phyloP scores from a whole-genome alignment of 2,888 invertebrate species.

The Hypomecis punctinalis region DNA sequence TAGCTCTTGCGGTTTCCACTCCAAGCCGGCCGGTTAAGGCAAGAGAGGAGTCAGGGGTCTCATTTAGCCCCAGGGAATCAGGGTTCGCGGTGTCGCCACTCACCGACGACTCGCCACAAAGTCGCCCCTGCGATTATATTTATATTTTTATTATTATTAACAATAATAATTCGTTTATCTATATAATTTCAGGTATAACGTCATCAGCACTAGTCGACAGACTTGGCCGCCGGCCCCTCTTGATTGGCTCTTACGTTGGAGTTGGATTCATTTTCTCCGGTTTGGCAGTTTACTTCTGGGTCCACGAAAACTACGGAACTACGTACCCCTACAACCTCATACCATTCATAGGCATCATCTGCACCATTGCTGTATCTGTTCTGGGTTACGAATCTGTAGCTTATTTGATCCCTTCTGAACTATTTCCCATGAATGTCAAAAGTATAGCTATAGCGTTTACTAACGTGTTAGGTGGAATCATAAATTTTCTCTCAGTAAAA shows the following conservation, averaged over 20 bases:
- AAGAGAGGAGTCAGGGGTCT: too few species aligned
- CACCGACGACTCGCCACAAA: too few species aligned
- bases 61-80: too few species aligned
- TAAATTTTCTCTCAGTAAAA: slow-evolving; percentile 78
- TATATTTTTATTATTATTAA: too few species aligned
- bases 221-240: slow-evolving; percentile 76
- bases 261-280: slow-evolving; percentile 52
- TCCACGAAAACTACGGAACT: slow-evolving; percentile 37
- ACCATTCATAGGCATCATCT: slow-evolving; percentile 72
- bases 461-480: slow-evolving; percentile 71
- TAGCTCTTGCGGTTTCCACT: too few species aligned
- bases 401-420: slow-evolving; percentile 79
- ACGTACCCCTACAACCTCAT: slow-evolving; percentile 59
- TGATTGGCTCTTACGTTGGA: slow-evolving; percentile 70
- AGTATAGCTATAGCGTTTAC: slow-evolving; percentile 78
- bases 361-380: slow-evolving; percentile 56
- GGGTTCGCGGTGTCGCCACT: too few species aligned
- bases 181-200: slow-evolving; percentile 62
- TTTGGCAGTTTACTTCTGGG: slow-evolving; percentile 68
- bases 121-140: too few species aligned
- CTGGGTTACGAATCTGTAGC: slow-evolving; percentile 79
- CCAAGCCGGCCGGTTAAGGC: too few species aligned
- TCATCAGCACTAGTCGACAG: slow-evolving; percentile 65
- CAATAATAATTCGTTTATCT: neutral
- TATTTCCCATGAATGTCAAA: slow-evolving; percentile 85